Base-by-base conservation (phyloP, 2,797 vertebrate genomes). In the Enteromius unitaeniatus region DNA sequence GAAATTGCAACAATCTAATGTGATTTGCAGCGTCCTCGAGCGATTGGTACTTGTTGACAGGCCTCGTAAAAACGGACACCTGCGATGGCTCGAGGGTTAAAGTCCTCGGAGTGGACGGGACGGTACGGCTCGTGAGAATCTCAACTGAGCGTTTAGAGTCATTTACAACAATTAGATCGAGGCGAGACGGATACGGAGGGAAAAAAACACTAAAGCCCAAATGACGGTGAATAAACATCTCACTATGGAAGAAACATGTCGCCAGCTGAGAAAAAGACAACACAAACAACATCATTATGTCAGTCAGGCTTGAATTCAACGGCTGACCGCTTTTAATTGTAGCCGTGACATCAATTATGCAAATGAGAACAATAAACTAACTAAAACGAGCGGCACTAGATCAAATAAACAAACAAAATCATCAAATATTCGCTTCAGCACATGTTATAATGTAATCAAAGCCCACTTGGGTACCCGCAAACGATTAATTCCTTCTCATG, bases 11-110 rank as follows among this genome's bases (percentile, higher is more conserved):
- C 85, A 83, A 89, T 89, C 90, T 86, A 85, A 74, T 86, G 88
- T 89, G 85, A 91, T 92, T 92, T 87, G 70, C 78, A 86, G 86
- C 58, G 65, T 64, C 87, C 88, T 72, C 78, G 89, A 81, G 88
- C 83, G 89, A 87, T 26, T 86, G 90, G 87, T 87, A 90, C 88
- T 87, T 89, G 90, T 88, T 91, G 88, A 86, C 69, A 77, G 85
- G 85, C 89, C 83, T 88, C 79, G 84, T 87, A 89, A 83, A 87
- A 88, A 88, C 84, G 84, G 77, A 83, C 80, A 84, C 70, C 83
- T 89, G 84, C 74, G 81, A 84, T 81, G 81, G 79, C 64, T 70
- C 51, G n/a, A 49, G 84, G 83, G 69, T 68, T 65, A 3, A 77
- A 60, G n/a, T 17, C 55, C 49, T 37, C 11, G 3, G 19, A 55